A percentile compares a stretch with the other conserved stretches of the same genome.
Conservation (phyloP, 1,140 invertebrate species). For the Drosophila setifemur region DNA sequence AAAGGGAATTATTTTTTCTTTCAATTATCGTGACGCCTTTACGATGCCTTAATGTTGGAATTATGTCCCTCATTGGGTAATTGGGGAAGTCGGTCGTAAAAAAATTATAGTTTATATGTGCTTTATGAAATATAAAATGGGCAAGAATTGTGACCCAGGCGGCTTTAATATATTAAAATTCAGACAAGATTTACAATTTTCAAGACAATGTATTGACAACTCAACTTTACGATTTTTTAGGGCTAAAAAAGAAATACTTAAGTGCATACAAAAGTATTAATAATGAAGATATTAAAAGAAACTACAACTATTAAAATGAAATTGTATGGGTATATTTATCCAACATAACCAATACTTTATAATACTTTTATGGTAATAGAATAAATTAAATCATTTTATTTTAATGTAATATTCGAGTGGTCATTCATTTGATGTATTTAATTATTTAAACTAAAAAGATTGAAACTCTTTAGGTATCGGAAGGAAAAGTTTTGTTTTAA, state of each 20-base stretch:
- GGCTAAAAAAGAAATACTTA: neutral
- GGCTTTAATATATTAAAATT: constrained; percentile 15
- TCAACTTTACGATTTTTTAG: constrained; percentile 9
- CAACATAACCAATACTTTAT: too few species aligned
- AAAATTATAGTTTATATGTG: constrained; percentile 58
- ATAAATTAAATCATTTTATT: too few species aligned
- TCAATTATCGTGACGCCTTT: constrained; percentile 75
- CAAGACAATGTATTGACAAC: constrained; percentile 28
- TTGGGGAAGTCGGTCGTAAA: constrained; percentile 49
- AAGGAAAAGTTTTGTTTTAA: too few species aligned
- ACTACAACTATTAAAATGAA: neutral
- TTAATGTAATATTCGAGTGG: too few species aligned
- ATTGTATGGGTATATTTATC: too few species aligned
- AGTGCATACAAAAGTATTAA: neutral
- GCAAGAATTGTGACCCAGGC: constrained; percentile 11
- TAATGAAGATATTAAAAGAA: neutral
- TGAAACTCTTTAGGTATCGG: too few species aligned
- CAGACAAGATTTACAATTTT: constrained; percentile 36
- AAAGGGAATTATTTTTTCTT: constrained; percentile 29
- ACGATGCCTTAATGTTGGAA: constrained; percentile 72
- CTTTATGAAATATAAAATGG: constrained; percentile 10
- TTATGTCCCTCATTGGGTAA: constrained; percentile 59
- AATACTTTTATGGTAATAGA: too few species aligned
- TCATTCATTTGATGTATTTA: too few species aligned
- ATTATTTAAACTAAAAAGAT: too few species aligned